Evolutionary conservation across 2,113 vertebrate species (phyloP).

Genomic region (Sapayoa aenigma): DNA sequence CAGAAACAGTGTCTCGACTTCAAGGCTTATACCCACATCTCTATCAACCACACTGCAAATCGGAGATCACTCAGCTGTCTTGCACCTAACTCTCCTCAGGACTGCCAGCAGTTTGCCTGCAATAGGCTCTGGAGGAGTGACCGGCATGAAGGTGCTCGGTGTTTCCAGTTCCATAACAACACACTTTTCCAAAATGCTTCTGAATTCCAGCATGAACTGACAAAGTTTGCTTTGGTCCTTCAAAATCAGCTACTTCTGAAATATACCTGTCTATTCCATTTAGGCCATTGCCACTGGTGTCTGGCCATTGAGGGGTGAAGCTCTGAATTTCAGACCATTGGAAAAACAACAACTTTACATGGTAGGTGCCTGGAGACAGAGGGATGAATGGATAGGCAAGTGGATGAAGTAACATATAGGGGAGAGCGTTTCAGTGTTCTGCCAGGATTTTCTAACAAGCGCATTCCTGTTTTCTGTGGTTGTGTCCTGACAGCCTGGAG

Average conservation of each 20-base stretch:
- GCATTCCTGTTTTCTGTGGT: not conserved
- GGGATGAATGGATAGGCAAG: not conserved
- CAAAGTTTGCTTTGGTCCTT: not conserved
- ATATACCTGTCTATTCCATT: not conserved
- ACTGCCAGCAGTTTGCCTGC: not conserved
- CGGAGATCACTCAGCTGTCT: not conserved
- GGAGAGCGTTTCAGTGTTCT: rapidly evolving
- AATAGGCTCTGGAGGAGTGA: not conserved
- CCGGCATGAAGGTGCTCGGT: not conserved
- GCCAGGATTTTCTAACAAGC: not conserved
- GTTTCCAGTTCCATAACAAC: not conserved
- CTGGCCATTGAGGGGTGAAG: not conserved
- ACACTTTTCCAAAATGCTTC: not conserved
- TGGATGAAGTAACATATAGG: rapidly evolving
- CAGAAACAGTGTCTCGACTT: not conserved
- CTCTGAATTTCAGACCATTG: not conserved
- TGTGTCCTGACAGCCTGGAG: not conserved
- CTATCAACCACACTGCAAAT: not conserved
- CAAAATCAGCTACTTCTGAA: not conserved
- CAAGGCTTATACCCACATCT: not conserved
- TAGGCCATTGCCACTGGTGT: not conserved
- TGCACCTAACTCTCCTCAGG: not conserved
- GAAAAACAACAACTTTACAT: not conserved
- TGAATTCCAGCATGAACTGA: not conserved
- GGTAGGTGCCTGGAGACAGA: not conserved